Percentiles rank a stretch among this genome's conserved stretches.
Conservation (phyloP, 2,888 invertebrate genomes). For the Drosophila anceps region DNA sequence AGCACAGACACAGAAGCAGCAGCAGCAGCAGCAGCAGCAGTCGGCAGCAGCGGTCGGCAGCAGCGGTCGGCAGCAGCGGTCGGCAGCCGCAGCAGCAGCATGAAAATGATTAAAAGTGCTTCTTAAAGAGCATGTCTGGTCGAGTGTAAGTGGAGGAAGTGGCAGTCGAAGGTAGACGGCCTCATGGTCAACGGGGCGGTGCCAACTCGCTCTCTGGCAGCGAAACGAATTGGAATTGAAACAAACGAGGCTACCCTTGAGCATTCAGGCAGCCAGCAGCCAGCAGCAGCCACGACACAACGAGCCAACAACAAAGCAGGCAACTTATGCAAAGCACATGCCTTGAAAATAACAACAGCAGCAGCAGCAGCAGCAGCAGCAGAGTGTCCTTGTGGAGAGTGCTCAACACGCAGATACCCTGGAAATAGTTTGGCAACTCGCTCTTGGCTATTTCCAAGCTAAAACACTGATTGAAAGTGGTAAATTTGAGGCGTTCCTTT, state of each 20-base stretch:
- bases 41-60: constrained; percentile 48
- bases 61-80: constrained; percentile 49
- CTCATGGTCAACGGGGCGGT: constrained; percentile 75
- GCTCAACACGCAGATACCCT: background rate
- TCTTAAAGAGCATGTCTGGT: constrained; percentile 75
- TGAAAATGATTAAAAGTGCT: constrained; percentile 80
- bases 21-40: constrained; percentile 35
- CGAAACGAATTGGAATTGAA: constrained; percentile 54
- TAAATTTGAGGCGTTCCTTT: background rate
- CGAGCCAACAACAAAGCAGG: constrained; percentile 9
- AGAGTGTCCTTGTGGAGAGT: background rate
- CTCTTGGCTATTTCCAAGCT: background rate
- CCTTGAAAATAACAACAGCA: constrained; percentile 8
- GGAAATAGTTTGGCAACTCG: background rate
- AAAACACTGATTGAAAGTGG: background rate
- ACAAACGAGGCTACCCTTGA: constrained; percentile 61
- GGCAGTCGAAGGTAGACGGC: constrained; percentile 57
- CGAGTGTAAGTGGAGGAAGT: constrained; percentile 42
- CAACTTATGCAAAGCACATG: constrained; percentile 34
- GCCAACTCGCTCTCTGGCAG: constrained; percentile 37
- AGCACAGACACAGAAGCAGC: constrained; percentile 62
- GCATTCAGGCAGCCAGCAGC: constrained; percentile 20
- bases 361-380: constrained; percentile 2
- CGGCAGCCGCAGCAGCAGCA: constrained; percentile 52
- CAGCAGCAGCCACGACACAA: constrained; percentile 1